These are phyloP conservation scores for Sesia apiformis DNA, from an alignment of 2,888 invertebrate species.

Conservation along the genomic window DNA sequence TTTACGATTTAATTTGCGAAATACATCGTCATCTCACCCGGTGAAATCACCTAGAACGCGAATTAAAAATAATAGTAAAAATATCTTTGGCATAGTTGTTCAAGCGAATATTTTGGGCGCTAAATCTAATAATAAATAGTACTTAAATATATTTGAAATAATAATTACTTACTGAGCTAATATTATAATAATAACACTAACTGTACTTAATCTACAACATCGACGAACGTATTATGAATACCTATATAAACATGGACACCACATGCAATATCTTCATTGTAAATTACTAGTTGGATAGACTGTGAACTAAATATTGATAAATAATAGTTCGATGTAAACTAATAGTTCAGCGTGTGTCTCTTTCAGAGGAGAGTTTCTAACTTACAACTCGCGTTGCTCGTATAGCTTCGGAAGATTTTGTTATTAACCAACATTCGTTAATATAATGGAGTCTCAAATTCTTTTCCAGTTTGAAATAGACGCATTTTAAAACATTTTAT, in stretches of 20 bases:
- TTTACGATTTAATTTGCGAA: not conserved
- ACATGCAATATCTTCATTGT: not conserved
- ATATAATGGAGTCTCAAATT: too few species aligned
- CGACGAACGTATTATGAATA: slow-evolving; percentile 37
- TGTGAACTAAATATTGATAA: not conserved
- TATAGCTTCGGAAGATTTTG: too few species aligned
- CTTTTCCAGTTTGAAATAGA: too few species aligned
- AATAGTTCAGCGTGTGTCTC: too few species aligned
- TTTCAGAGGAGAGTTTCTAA: too few species aligned
- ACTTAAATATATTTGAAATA: too few species aligned
- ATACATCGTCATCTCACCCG: too few species aligned
- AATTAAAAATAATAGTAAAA: not conserved
- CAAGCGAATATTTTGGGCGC: not conserved
- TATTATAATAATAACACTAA: slow-evolving; percentile 14
- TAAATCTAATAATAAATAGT: not conserved
- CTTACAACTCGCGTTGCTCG: too few species aligned
- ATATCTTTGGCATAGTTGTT: not conserved
- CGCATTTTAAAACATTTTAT: too few species aligned
- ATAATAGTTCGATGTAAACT: too few species aligned
- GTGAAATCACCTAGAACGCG: too few species aligned
- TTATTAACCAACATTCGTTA: too few species aligned
- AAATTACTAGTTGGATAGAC: not conserved
- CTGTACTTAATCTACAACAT: slow-evolving; percentile 38
- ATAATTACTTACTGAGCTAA: not conserved
- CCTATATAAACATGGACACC: slow-evolving; percentile 20